Percentiles rank a stretch among this genome's conserved stretches.
Conservation (phyloP, 2,113 vertebrate species). For the Stigmatopora nigra region DNA sequence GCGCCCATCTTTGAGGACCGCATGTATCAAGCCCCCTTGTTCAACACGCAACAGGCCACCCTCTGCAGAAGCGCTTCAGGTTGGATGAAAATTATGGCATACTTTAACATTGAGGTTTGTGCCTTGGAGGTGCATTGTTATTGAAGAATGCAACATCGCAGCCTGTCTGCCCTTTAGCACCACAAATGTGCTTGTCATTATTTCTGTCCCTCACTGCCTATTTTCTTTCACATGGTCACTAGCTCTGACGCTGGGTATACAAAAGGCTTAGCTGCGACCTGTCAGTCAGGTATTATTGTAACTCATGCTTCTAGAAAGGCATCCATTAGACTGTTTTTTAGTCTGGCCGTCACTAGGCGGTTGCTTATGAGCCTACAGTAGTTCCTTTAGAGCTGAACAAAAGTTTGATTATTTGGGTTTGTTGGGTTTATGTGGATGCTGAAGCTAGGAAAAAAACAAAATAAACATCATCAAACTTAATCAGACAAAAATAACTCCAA, state of each 20-base stretch:
- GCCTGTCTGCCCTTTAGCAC: conserved; percentile 13
- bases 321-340: conserved; percentile 58
- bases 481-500: too few species aligned
- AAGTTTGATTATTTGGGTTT: too few species aligned
- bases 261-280: conserved; percentile 31
- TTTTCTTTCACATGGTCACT: conserved; percentile 7
- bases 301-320: conserved; percentile 55
- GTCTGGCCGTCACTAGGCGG: neutral
- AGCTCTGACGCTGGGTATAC: neutral
- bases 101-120: neutral
- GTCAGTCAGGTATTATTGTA: conserved; percentile 54
- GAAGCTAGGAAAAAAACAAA: too few species aligned
- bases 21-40: conserved; percentile 85
- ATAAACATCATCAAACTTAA: too few species aligned
- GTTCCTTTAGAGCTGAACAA: neutral
- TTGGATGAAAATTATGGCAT: conserved; percentile 37
- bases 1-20: conserved; percentile 92
- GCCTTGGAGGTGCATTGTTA: conserved; percentile 4
- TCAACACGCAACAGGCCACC: conserved; percentile 80
- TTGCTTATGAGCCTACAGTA: conserved; percentile 9
- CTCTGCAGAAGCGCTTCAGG: conserved; percentile 84
- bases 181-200: conserved; percentile 10
- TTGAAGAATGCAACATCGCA: conserved; percentile 7
- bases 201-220: neutral
- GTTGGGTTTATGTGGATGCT: too few species aligned